Base-by-base conservation (phyloP, 2,113 vertebrate genomes). In the Varanus salvator region DNA sequence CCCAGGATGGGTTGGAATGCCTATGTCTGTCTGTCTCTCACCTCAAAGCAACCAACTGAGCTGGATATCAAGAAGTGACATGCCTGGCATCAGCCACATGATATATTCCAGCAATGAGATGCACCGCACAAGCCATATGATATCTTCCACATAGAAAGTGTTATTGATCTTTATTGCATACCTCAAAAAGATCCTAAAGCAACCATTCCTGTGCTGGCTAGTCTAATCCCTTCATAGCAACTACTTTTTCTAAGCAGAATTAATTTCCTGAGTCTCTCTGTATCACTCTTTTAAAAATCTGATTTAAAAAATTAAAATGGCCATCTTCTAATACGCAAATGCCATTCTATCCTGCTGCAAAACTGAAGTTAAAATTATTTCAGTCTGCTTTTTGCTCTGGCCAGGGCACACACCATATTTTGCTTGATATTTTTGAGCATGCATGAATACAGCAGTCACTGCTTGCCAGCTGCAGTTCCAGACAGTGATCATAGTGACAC, bases 231-330 rank as follows among this genome's bases (percentile, higher is more conserved):
- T 57, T 29, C 38, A 66, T 17, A 66, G 25, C 44, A 76, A 44
- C 6, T 60, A 38, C 52, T 60, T n/a, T 75, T 44, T 86, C 71
- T 86, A 60, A 86, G 72, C 52, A 76, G 85, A 75, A 76, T 86
- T 86, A 76, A 86, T 86, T 86, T 86, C 71, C 85, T 75, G 85
- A 54, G 84, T 15, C 31, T 60, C 6, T 38, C n/a, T 60, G 23
- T 75, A 54, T 57, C 85, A 75, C n/a, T 17, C 27, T 76, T 86
- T 57, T 60, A 60, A 38, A 76, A 76, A 86, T 86, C 52, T 60
- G 85, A 76, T 86, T 34, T 76, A 44, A 64, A 21, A 8, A 54
- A 29, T 81, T 48, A 68, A 85, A 85, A 75, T 29, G 9, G 2
- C 9, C 52, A 15, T 57, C 4, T 86, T 76, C n/a, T 77, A 31